Conservation (phyloP, 2,113 vertebrate genomes). For the Pampusana beccarii region DNA sequence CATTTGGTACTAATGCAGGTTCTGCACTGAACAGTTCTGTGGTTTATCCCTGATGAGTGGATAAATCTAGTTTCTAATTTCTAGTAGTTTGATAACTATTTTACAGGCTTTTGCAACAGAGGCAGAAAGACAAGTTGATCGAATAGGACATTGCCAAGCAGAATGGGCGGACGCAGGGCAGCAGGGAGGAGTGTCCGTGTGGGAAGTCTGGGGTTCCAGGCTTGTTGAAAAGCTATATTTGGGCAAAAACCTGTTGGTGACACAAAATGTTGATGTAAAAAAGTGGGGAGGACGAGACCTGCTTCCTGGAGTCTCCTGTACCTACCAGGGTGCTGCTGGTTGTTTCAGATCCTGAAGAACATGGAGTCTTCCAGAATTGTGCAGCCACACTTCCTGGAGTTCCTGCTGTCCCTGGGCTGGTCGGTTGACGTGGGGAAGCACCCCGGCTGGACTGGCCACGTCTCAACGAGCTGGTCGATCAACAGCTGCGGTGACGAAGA, state of each 20-base stretch:
- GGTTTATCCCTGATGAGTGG: not conserved
- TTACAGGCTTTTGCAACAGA: not conserved
- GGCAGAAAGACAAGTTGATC: not conserved
- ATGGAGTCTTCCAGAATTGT: slow-evolving; percentile 90
- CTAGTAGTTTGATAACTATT: not conserved
- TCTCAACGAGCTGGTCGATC: slow-evolving; percentile 94
- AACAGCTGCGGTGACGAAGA: slow-evolving; percentile 82
- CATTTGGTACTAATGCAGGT: not conserved
- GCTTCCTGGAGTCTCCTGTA: not conserved
- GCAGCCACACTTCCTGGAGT: slow-evolving; percentile 93
- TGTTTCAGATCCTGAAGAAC: slow-evolving; percentile 90
- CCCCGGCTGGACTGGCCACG: slow-evolving; percentile 93
- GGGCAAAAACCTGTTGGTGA: not conserved
- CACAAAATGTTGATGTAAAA: not conserved
- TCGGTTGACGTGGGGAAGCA: slow-evolving; percentile 90
- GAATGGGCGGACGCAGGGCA: not conserved
- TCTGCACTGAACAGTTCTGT: not conserved
- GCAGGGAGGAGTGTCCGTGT: not conserved
- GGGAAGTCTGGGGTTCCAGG: not conserved
- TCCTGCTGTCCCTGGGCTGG: slow-evolving; percentile 94
- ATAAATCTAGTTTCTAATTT: not conserved
- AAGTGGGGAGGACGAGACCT: not conserved
- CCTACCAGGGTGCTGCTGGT: not conserved
- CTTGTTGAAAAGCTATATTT: not conserved
- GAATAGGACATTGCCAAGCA: not conserved